Percentiles rank a stretch among this genome's conserved stretches.
Conservation (phyloP, 2,113 vertebrate species). For the Triplophysa dalaica region DNA sequence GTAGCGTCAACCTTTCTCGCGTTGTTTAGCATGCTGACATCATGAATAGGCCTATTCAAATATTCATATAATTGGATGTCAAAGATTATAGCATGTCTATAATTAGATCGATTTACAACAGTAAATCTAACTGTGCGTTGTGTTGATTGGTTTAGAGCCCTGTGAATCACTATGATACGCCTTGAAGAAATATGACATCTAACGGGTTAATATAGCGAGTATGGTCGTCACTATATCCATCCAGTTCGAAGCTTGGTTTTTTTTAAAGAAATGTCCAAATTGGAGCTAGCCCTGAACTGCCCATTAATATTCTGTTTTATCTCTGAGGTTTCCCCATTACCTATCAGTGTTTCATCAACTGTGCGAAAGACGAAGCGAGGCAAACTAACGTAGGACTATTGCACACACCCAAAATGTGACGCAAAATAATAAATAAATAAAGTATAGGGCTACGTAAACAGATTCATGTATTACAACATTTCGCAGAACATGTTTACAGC, state of each 20-base stretch:
- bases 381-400: neutral
- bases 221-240: neutral
- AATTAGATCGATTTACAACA: neutral
- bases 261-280: neutral
- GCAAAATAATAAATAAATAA: constrained; percentile 33
- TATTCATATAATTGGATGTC: neutral
- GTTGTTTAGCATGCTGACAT: neutral
- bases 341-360: constrained; percentile 33
- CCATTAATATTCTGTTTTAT: constrained; percentile 39
- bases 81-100: neutral
- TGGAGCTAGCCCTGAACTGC: constrained; percentile 17
- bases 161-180: neutral
- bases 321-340: constrained; percentile 38
- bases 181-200: neutral
- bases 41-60: neutral
- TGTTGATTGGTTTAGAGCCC: neutral
- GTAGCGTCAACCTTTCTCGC: neutral
- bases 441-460: neutral
- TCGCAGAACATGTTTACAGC: neutral
- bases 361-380: neutral
- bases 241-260: neutral
- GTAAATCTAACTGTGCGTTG: neutral
- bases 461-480: constrained; percentile 29
- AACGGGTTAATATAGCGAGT: constrained; percentile 17
- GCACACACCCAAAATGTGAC: constrained; percentile 41